These are phyloP conservation scores for Diaphora mendica DNA, from an alignment of 2,888 invertebrate genomes.

Conservation along the genomic window DNA sequence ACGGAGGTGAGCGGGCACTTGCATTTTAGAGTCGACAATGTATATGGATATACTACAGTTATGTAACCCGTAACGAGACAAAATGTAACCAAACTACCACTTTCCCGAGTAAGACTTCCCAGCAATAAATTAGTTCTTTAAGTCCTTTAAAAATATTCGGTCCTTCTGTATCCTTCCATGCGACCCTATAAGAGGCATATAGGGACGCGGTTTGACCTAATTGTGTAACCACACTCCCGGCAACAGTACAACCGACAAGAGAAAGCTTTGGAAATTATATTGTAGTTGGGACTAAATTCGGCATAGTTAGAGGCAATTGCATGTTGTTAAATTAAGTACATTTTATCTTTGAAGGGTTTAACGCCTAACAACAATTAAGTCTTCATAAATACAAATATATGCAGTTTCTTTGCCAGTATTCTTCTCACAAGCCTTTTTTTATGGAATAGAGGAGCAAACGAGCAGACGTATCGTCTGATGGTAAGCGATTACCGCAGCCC, in stretches of 20 bases:
- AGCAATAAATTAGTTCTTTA: conserved; percentile 3
- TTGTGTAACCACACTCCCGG: background rate
- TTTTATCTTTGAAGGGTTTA: background rate
- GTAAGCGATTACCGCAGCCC: no score
- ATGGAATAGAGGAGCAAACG: no score
- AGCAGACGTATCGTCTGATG: no score
- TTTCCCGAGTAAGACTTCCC: background rate
- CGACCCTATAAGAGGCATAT: background rate
- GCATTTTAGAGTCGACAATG: no score
- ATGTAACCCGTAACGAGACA: no score
- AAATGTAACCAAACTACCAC: background rate
- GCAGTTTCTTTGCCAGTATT: no score
- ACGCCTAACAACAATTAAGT: background rate
- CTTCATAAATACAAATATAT: background rate
- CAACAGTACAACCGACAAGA: background rate
- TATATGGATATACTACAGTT: no score
- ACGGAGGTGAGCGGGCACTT: no score
- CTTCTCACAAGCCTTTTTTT: no score
- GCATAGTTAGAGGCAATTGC: background rate
- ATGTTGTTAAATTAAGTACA: background rate
- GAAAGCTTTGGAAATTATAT: background rate
- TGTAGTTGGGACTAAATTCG: background rate
- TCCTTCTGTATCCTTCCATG: background rate
- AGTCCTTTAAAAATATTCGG: background rate
- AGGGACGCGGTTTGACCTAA: conserved; percentile 1